phyloP scores from a whole-genome alignment of 2,888 invertebrate genomes.

The Pachymerium ferrugineum region DNA sequence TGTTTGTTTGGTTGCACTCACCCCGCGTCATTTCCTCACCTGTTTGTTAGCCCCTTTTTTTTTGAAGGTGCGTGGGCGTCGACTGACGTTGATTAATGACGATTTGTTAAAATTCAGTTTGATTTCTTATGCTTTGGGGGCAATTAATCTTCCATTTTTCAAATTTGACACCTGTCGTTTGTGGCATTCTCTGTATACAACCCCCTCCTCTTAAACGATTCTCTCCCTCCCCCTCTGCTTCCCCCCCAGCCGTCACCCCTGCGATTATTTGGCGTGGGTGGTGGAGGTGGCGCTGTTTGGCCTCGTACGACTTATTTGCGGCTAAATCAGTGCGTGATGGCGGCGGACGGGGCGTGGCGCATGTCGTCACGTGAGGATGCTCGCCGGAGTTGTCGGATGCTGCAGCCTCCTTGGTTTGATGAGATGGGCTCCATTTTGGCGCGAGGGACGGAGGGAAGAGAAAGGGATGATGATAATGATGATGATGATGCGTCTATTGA shows the following conservation, averaged over 20 bases:
- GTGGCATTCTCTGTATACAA: not conserved
- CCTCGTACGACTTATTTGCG: slow-evolving; percentile 24
- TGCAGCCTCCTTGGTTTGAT: not conserved
- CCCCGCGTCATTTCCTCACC: not conserved
- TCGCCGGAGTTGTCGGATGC: slow-evolving; percentile 15
- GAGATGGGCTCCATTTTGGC: slow-evolving; percentile 11
- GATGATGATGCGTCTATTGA: slow-evolving; percentile 22
- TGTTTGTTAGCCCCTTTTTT: not conserved
- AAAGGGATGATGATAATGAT: not conserved
- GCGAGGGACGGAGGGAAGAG: slow-evolving; percentile 16
- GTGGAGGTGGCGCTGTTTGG: not conserved
- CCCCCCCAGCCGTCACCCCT: not conserved
- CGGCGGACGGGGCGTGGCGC: slow-evolving; percentile 22
- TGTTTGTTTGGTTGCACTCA: not conserved
- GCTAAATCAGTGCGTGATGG: slow-evolving; percentile 27
- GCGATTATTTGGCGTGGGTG: not conserved
- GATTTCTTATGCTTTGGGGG: slow-evolving; percentile 36
- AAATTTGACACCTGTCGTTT: slow-evolving; percentile 36
- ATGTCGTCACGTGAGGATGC: slow-evolving; percentile 15
- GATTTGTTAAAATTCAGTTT: slow-evolving; percentile 39
- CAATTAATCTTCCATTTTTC: slow-evolving; percentile 39
- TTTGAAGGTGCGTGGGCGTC: not conserved
- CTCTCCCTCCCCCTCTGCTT: not conserved
- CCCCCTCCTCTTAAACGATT: too few species aligned
- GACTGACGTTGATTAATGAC: slow-evolving; percentile 38